These are phyloP conservation scores for Escarpia spicata DNA, from an alignment of 2,888 invertebrate species.

Conservation along the genomic window DNA sequence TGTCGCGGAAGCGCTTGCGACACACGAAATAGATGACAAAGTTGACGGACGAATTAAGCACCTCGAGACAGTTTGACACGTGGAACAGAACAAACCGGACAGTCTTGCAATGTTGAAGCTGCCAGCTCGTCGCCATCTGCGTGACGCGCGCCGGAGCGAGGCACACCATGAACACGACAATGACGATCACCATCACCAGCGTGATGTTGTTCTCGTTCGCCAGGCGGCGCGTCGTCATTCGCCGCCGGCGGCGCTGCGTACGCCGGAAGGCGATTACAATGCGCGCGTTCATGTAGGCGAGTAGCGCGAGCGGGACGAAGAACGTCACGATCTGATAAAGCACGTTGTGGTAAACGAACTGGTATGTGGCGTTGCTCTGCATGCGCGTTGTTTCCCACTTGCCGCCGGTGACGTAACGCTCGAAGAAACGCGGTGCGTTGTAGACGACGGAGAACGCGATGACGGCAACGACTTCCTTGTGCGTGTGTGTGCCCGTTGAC, in stretches of 20 bases:
- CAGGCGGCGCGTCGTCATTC: constrained; percentile 31
- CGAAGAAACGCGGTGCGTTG: constrained; percentile 44
- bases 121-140: constrained; percentile 19
- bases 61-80: constrained; percentile 42
- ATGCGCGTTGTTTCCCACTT: constrained; percentile 35
- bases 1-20: constrained; percentile 40
- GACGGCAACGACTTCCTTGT: constrained; percentile 41
- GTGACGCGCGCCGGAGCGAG: constrained; percentile 42
- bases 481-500: constrained; percentile 14
- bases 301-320: constrained; percentile 40
- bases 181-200: constrained; percentile 44
- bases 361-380: constrained; percentile 33
- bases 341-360: constrained; percentile 39
- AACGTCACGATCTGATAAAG: constrained; percentile 42
- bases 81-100: constrained; percentile 42
- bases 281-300: constrained; percentile 39
- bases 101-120: not conserved
- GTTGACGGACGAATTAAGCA: constrained; percentile 44
- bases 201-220: constrained; percentile 43
- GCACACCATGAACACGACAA: constrained; percentile 44
- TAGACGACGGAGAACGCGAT: constrained; percentile 40
- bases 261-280: constrained; percentile 36
- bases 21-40: constrained; percentile 43
- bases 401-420: constrained; percentile 30
- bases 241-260: constrained; percentile 26